Base-by-base conservation (phyloP, 2,113 vertebrate genomes). In the Channa maculata region DNA sequence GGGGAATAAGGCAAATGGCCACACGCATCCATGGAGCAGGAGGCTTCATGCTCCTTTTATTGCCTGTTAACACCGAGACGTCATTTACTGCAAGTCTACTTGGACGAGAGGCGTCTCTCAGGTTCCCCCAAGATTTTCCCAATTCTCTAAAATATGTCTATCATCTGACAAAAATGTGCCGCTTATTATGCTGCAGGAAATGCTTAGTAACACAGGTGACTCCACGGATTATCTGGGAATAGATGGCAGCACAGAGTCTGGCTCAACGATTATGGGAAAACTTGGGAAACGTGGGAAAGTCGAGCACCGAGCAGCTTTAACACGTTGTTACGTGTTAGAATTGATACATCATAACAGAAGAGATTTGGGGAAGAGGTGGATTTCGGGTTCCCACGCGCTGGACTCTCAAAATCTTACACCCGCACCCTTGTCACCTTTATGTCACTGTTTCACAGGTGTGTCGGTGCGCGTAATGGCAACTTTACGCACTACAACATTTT, bases 21-120 rank as follows among this genome's bases (percentile, higher is more conserved):
- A 34, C 41, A 12, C 51, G 36, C 54, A 44, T 44, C 3, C 44
- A 65, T 55, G 78, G 69, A 75, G 52, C 70, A 48, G 39, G 49
- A 67, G 37, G 52, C 53, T 53, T 8, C 15, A 41, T 48, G 9
- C 4, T 57, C 64, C 33, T 61, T 90, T 87, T 86, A 89, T 76
- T 80, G 77, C 79, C 68, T 85, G 87, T 70, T 73, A 85, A 72
- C 85, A 64, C 0, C 24, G 36, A 82, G 75, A 66, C 74, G 9
- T 77, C 58, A 3, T 24, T 71, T 2, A 13, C 24, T 24, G 7
- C 43, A 57, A 44, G 64, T 48, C 73, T 68, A 76, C 59, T 14
- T 54, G 81, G 52, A 14, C 14, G 33, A n/a, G 65, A 74, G 50
- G 55, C 46, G 58, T 8, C 53, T 11, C 0, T 10, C 44, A 2